These are phyloP conservation scores for Nephotettix cincticeps DNA, from an alignment of 1,140 invertebrate genomes.

Conservation along the genomic window DNA sequence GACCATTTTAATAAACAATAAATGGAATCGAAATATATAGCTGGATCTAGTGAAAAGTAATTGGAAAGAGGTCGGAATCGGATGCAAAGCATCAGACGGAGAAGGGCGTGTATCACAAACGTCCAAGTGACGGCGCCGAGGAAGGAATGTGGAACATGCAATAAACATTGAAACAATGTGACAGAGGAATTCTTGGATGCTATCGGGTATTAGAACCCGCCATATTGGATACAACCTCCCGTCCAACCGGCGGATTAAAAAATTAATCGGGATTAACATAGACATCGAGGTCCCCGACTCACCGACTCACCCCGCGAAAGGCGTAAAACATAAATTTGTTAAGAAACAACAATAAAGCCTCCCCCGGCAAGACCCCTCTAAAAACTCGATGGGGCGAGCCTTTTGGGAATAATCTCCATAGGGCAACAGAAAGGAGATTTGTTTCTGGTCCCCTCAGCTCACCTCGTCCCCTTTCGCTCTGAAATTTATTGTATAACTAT, in stretches of 20 bases:
- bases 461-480: background rate
- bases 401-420: conserved; percentile 29
- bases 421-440: conserved; percentile 26
- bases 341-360: conserved; percentile 22
- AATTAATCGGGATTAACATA: background rate
- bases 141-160: background rate
- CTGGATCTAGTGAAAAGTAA: no score
- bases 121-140: background rate
- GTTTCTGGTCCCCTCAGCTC: conserved; percentile 17
- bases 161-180: conserved; percentile 9
- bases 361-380: background rate
- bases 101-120: background rate
- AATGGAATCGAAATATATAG: no score
- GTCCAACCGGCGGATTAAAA: background rate
- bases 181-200: background rate
- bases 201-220: background rate
- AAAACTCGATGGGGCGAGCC: background rate
- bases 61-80: background rate
- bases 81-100: background rate
- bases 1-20: no score
- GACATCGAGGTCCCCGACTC: background rate
- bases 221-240: background rate
- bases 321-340: conserved; percentile 26
- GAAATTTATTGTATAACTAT: conserved; percentile 27
- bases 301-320: background rate